A percentile compares a stretch with the other conserved stretches of the same genome.
Evolutionary conservation across 1,140 invertebrate genomes (phyloP).

Genomic region (Drosophila aff.): DNA sequence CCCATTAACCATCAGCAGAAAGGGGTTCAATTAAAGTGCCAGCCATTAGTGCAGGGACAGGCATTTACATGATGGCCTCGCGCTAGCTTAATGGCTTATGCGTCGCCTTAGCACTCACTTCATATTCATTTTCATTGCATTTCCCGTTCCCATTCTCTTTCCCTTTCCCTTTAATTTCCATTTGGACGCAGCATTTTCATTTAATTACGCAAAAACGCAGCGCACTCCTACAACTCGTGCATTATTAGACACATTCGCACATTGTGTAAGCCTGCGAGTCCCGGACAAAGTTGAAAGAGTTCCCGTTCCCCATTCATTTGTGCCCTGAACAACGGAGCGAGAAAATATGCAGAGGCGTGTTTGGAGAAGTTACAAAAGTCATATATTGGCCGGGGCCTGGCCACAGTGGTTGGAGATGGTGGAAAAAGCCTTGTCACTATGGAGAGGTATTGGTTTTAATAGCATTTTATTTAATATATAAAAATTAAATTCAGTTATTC

Average conservation of each 20-base stretch:
- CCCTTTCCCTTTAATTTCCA: constrained; percentile 40
- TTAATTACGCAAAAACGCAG: constrained; percentile 71
- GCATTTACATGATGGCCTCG: constrained; percentile 65
- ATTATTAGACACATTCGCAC: constrained; percentile 68
- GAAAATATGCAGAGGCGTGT: constrained; percentile 49
- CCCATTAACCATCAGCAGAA: constrained; percentile 36
- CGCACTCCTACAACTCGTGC: constrained; percentile 58
- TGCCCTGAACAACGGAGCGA: constrained; percentile 7
- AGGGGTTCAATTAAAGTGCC: constrained; percentile 72
- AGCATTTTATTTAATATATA: neutral
- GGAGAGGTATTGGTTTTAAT: neutral
- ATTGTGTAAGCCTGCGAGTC: constrained; percentile 26
- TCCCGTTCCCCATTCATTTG: constrained; percentile 60
- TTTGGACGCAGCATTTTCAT: constrained; percentile 68
- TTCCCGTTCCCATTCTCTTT: neutral
- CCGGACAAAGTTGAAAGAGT: constrained; percentile 56
- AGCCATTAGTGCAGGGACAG: constrained; percentile 64
- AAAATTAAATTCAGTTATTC: neutral
- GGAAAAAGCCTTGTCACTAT: neutral
- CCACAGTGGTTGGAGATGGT: constrained; percentile 12
- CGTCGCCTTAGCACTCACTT: constrained; percentile 67
- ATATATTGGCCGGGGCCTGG: constrained; percentile 23
- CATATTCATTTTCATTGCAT: constrained; percentile 51
- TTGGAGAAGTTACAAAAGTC: constrained; percentile 61
- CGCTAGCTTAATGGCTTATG: constrained; percentile 63